A percentile compares a stretch with the other conserved stretches of the same genome.
Evolutionary conservation across 2,797 vertebrate species (phyloP).

Genomic region (Alouatta caraya): DNA sequence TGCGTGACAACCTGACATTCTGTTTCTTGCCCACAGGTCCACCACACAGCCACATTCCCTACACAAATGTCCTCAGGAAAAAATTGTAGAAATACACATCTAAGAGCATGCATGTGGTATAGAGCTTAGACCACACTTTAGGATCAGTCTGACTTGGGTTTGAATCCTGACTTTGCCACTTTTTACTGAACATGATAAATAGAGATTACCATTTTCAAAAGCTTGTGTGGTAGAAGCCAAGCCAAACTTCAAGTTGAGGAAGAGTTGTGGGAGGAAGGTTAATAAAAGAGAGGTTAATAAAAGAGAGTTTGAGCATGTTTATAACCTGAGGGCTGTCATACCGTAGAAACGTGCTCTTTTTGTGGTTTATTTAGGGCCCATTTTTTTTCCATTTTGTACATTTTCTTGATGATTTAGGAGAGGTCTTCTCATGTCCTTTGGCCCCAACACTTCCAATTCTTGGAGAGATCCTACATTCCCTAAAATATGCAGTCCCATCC

Average conservation of each 20-base stretch:
- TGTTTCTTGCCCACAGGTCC: not conserved
- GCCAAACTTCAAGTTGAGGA: not conserved
- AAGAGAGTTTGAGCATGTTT: not conserved
- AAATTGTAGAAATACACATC: not conserved
- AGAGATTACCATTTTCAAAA: not conserved
- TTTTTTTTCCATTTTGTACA: not conserved
- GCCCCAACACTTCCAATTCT: not conserved
- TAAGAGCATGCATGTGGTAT: not conserved
- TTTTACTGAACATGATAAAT: not conserved
- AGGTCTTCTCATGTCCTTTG: not conserved
- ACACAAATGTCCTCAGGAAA: not conserved
- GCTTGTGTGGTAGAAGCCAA: not conserved
- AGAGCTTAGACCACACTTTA: not conserved
- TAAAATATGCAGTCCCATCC: not conserved
- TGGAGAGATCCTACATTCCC: not conserved
- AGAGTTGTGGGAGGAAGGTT: not conserved
- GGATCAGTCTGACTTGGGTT: not conserved
- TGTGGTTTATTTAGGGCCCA: not conserved
- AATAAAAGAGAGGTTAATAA: not conserved
- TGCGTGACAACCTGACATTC: not conserved
- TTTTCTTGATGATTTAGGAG: not conserved
- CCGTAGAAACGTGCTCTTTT: not conserved
- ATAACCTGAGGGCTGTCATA: not conserved
- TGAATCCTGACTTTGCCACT: not conserved
- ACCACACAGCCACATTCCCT: not conserved